Percentiles rank a stretch among this genome's conserved stretches.
phyloP scores from a whole-genome alignment of 2,797 vertebrate genomes.

The Microhierax caerulescens region DNA sequence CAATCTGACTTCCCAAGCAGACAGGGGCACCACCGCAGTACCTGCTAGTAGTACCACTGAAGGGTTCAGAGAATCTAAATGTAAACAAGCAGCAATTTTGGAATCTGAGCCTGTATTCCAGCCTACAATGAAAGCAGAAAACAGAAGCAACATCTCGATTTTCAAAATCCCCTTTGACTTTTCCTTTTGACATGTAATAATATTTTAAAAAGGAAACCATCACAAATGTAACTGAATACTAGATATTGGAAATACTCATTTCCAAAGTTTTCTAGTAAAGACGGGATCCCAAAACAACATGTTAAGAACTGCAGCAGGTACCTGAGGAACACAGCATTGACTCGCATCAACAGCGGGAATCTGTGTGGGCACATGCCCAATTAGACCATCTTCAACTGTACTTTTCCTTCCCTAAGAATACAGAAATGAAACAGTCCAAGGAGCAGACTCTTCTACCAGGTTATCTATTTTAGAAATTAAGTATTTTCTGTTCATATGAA shows the following conservation, averaged over 20 bases:
- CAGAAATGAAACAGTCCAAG: neutral
- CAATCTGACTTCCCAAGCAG: neutral
- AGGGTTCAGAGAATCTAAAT: neutral
- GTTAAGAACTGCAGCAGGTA: neutral
- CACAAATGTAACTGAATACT: neutral
- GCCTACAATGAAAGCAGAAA: neutral
- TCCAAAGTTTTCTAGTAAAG: neutral
- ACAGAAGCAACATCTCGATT: neutral
- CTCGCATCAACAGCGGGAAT: accelerated
- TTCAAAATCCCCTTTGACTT: neutral
- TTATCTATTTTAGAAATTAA: neutral
- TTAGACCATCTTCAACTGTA: neutral
- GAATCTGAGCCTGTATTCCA: neutral
- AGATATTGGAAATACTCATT: neutral
- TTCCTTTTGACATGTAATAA: neutral
- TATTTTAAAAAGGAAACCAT: neutral
- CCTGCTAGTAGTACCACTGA: neutral
- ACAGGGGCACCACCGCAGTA: neutral
- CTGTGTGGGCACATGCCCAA: neutral
- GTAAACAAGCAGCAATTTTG: neutral
- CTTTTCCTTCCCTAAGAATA: neutral
- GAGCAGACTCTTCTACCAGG: neutral
- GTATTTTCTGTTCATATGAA: neutral
- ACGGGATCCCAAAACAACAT: neutral
- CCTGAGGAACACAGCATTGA: accelerated